Percentiles rank a stretch among this genome's conserved stretches.
These are phyloP conservation scores for Apantesis nais DNA, from an alignment of 2,888 invertebrate genomes.

Conservation along the genomic window DNA sequence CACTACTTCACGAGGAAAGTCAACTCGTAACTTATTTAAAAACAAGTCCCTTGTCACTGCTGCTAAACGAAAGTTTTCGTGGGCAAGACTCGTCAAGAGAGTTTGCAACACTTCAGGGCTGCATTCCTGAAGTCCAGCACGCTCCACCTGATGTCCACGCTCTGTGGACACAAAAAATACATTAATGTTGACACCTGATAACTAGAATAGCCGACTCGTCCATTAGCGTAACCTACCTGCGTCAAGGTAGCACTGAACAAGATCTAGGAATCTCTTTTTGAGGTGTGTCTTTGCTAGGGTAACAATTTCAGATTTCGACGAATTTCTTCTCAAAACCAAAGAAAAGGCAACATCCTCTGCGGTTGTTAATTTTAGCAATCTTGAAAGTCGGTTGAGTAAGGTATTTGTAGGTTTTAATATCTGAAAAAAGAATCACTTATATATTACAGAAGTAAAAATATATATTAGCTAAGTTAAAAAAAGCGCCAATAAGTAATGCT, in stretches of 20 bases:
- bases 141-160: slow-evolving; percentile 88
- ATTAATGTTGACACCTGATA: slow-evolving; percentile 15
- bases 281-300: slow-evolving; percentile 91
- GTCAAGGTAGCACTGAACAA: slow-evolving; percentile 94
- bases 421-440: slow-evolving; percentile 80
- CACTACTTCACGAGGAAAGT: slow-evolving; percentile 95
- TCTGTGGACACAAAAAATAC: slow-evolving; percentile 68
- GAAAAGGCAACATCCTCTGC: slow-evolving; percentile 97
- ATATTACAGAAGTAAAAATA: slow-evolving; percentile 23
- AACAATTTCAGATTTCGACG: slow-evolving; percentile 91
- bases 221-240: slow-evolving; percentile 83
- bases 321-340: slow-evolving; percentile 92
- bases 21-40: slow-evolving; percentile 91
- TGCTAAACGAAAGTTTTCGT: slow-evolving; percentile 88
- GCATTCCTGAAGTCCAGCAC: slow-evolving; percentile 95
- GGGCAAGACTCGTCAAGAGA: slow-evolving; percentile 88
- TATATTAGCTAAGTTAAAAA: slow-evolving; percentile 22
- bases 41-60: slow-evolving; percentile 92
- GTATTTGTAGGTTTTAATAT: slow-evolving; percentile 91
- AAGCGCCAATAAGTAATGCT: slow-evolving; percentile 28
- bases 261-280: slow-evolving; percentile 92
- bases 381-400: slow-evolving; percentile 93
- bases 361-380: slow-evolving; percentile 93
- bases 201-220: background rate
- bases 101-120: slow-evolving; percentile 95